A percentile compares a stretch with the other conserved stretches of the same genome.
Conservation (phyloP, 37 sponge, comb jelly and placozoan genomes). For the Halisarca cf. caerulea region DNA sequence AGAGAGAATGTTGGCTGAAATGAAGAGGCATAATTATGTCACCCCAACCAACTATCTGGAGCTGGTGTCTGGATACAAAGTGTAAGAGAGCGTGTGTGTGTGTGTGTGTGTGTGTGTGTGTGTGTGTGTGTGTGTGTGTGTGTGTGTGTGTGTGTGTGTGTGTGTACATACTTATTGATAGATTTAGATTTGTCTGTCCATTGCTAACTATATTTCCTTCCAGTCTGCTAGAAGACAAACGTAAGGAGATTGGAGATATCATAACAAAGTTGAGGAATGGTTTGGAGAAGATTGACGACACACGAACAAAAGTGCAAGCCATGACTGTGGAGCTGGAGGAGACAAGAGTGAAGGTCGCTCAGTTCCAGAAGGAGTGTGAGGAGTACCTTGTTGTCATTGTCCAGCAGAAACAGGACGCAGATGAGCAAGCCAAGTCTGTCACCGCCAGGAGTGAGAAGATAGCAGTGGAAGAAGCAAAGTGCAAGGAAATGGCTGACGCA, state of each 20-base stretch:
- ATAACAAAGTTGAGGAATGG: constrained; percentile 92
- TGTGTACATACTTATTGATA: neutral
- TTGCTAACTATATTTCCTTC: no score
- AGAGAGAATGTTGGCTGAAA: constrained; percentile 93
- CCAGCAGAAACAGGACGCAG: constrained; percentile 83
- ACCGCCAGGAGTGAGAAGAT: constrained; percentile 93
- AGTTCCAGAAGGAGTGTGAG: constrained; percentile 99
- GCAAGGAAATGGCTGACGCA: constrained; percentile 82
- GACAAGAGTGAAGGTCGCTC: constrained; percentile 84
- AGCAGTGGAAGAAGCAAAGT: constrained; percentile 92
- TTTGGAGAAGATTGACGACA: constrained; percentile 91
- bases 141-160: neutral
- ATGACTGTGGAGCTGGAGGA: constrained; percentile 97
- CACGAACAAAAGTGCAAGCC: constrained; percentile 92
- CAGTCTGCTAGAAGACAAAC: constrained; percentile 89
- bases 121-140: neutral
- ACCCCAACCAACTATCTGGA: constrained; percentile 99
- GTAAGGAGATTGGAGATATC: constrained; percentile 93
- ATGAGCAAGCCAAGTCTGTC: constrained; percentile 61
- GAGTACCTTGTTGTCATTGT: constrained; percentile 97
- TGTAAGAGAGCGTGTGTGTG: constrained; percentile 39
- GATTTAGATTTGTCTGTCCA: no score
- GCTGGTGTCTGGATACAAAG: constrained; percentile 94
- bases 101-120: neutral
- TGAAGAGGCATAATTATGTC: constrained; percentile 98